These are phyloP conservation scores for Stenotaenia linearis DNA, from an alignment of 2,888 invertebrate species.

Conservation along the genomic window DNA sequence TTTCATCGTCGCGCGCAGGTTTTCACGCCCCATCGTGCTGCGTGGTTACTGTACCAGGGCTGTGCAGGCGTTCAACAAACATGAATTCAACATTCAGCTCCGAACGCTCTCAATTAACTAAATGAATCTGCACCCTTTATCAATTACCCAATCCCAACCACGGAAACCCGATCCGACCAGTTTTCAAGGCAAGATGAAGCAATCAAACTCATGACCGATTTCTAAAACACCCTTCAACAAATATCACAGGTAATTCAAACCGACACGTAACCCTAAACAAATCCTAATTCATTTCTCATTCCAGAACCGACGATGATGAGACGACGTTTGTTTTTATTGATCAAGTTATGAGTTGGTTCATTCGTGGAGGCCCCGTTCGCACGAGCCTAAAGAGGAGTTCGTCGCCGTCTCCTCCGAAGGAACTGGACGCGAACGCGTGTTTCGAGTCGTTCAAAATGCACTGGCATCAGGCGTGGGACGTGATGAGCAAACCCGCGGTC, in stretches of 20 bases:
- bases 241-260: too few species aligned
- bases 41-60: neutral
- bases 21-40: neutral
- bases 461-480: slow-evolving; percentile 85
- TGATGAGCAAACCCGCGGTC: slow-evolving; percentile 54
- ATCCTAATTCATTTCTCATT: neutral
- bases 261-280: neutral
- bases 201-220: neutral
- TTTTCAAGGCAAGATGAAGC: neutral
- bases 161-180: neutral
- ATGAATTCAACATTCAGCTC: neutral
- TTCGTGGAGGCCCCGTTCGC: slow-evolving; percentile 32
- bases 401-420: slow-evolving; percentile 44
- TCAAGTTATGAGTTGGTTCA: slow-evolving; percentile 36
- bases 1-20: too few species aligned
- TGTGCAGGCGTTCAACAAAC: neutral
- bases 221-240: too few species aligned
- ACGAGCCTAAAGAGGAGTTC: slow-evolving; percentile 33
- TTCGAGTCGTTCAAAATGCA: slow-evolving; percentile 89
- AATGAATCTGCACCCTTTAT: neutral
- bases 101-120: neutral
- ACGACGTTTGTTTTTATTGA: neutral
- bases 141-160: neutral
- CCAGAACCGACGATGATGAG: neutral
- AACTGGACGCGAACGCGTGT: slow-evolving; percentile 71